Base-by-base conservation (phyloP, 2,113 vertebrate genomes). In the Gobius niger region DNA sequence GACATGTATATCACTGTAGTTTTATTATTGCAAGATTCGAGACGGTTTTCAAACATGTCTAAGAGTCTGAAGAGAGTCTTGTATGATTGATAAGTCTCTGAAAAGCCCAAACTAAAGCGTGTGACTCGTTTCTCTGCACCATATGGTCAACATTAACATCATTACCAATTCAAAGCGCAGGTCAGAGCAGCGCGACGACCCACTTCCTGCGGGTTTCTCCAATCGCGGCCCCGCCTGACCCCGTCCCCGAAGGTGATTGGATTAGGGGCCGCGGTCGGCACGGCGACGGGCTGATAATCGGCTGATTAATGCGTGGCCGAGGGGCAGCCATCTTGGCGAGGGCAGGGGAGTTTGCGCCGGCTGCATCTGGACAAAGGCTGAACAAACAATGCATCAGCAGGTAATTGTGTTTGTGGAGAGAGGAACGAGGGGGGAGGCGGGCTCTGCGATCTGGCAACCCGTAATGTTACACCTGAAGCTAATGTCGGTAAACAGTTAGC, bases 71-170 rank as follows among this genome's bases (percentile, higher is more conserved):
- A 4, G 5, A 34, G 24, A 34, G 24, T 34, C 24, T 34, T 34
- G 24, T 3, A 34, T 34, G 24, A 34, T 34, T 4, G 24, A 34
- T 34, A 3, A 3, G 24, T 4, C 24, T 34, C 24, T 34, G 24
- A 34, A 34, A 34, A 34, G 24, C 24, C 24, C 24, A 34, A 4
- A 34, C 3, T 34, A 34, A 34, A 34, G 24, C 24, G 24, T 34
- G 24, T 34, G 24, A 34, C 24, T 34, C 2, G 24, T 34, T 34
- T 34, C 24, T 34, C 24, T 2, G 24, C 12, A 69, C 82, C 89
- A 91, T 90, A 89, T 89, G 89, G 90, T 84, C 69, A 68, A 87
- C 65, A 87, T 90, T 91, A 91, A 81, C 82, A 46, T 86, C 70
- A 87, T 91, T 89, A 91, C 77, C 86, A 81, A 86, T 84, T 87